Percentiles rank a stretch among this genome's conserved stretches.
These are phyloP conservation scores for Cephus pulcher DNA, from an alignment of 2,888 invertebrate genomes.

Conservation along the genomic window DNA sequence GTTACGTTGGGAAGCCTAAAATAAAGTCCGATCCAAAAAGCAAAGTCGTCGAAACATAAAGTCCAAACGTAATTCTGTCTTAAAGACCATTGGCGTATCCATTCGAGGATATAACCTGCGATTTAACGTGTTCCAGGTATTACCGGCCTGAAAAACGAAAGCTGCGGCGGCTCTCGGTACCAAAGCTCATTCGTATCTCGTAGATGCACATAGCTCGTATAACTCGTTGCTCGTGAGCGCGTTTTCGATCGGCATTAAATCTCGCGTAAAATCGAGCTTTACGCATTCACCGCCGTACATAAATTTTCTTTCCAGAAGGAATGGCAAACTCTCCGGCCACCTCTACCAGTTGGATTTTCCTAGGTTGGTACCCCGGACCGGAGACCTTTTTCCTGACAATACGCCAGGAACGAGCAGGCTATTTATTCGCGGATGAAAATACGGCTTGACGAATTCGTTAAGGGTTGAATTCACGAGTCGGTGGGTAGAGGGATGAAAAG, in stretches of 20 bases:
- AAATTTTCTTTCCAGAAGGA: background rate
- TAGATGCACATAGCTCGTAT: background rate
- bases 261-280: background rate
- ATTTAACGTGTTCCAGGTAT: slow-evolving; percentile 1
- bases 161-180: background rate
- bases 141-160: background rate
- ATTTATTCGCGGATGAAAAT: background rate
- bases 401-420: background rate
- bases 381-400: background rate
- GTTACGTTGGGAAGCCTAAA: background rate
- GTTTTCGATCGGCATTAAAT: slow-evolving; percentile 2
- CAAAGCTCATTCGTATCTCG: background rate
- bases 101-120: background rate
- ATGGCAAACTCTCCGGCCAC: background rate
- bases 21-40: background rate
- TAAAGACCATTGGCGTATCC: background rate
- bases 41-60: background rate
- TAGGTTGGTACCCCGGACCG: background rate
- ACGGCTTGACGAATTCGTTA: slow-evolving; percentile 1
- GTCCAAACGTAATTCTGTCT: background rate
- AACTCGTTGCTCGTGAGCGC: background rate
- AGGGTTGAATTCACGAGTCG: background rate
- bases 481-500: background rate
- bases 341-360: background rate
- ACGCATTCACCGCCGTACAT: background rate